phyloP scores from a whole-genome alignment of 1,140 invertebrate species.

The Steinernema feltiae region DNA sequence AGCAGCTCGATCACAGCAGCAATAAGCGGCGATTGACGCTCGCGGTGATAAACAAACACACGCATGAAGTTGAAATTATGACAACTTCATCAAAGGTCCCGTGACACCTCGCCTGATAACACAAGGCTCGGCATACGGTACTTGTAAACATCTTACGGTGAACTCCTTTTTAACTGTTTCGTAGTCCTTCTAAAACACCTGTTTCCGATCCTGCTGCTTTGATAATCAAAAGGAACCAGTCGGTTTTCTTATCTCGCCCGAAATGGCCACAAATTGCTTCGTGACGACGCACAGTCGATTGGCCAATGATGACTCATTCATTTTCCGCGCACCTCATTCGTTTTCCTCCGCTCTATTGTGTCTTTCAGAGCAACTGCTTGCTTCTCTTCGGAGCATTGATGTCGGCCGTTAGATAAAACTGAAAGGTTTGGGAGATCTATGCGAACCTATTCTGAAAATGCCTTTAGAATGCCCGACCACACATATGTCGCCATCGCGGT shows the following conservation, averaged over 20 bases:
- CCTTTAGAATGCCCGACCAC: neutral
- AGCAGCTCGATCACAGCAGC: too few relatives aligned
- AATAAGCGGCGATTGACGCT: too few relatives aligned
- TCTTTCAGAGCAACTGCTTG: neutral
- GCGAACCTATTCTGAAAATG: neutral
- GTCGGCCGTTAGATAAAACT: neutral
- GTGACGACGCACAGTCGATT: too few relatives aligned
- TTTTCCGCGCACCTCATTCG: neutral
- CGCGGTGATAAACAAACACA: too few relatives aligned
- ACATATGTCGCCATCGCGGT: neutral
- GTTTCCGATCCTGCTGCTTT: neutral
- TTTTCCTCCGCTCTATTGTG: neutral
- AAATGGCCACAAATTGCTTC: too few relatives aligned
- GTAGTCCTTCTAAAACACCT: neutral
- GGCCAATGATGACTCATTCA: neutral
- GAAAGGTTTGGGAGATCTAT: neutral
- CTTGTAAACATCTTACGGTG: constrained; percentile 9
- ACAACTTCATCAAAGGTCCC: neutral
- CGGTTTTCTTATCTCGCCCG: too few relatives aligned
- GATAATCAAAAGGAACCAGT: too few relatives aligned
- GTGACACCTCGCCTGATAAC: neutral
- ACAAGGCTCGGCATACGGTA: neutral
- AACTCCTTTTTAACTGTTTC: neutral
- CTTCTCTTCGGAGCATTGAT: neutral
- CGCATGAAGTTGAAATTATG: neutral